Evolutionary conservation across 2,113 vertebrate genomes (phyloP), one percentile per base, ranked within the genome.

Genomic region (Leuciscus idus): DNA sequence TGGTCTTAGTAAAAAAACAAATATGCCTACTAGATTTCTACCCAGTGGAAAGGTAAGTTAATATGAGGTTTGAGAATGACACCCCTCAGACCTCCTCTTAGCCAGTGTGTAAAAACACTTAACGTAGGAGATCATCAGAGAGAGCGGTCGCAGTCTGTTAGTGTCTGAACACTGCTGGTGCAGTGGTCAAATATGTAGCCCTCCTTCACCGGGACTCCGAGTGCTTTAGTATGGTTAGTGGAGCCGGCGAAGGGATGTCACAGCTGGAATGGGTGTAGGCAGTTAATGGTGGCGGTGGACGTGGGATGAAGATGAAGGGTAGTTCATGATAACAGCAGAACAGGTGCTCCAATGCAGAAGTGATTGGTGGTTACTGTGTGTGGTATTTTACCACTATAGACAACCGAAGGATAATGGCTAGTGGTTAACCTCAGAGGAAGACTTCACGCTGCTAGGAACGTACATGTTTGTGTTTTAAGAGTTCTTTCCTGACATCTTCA

Each of bases 401-500:
- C 85, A 84, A 89, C 87, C 91, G 91, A 90, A 91, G 84, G 85
- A 62, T 80, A 43, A 30, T 33, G 61, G 89, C 90, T 92, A 92
- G 89, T 87, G 81, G 89, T 90, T 89, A 74, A 82, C 85, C 79
- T 87, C 88, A 85, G 81, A 90, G 90, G 85, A 92, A 86, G 89
- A 89, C 30, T 82, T 86, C 85, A 86, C 89, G 91, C 88, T 89
- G 89, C 87, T 87, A 52, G 15, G 76, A 85, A 89, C 50, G 28
- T 28, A 11, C 39, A 57, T 57, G 11, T 50, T 52, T 77, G 92
- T 94, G 81, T 78, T 88, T 94, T 98, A 99, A 89, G 97, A 99
- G 92, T 98, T 99, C 95, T 99, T 99, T 93, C 96, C 93, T 48
- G 96, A 95, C 91, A 99, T 96, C 94, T 97, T 98, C 92, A 99